Evolutionary conservation across 2,888 invertebrate species (phyloP).

Genomic region (Morpho deidamia): DNA sequence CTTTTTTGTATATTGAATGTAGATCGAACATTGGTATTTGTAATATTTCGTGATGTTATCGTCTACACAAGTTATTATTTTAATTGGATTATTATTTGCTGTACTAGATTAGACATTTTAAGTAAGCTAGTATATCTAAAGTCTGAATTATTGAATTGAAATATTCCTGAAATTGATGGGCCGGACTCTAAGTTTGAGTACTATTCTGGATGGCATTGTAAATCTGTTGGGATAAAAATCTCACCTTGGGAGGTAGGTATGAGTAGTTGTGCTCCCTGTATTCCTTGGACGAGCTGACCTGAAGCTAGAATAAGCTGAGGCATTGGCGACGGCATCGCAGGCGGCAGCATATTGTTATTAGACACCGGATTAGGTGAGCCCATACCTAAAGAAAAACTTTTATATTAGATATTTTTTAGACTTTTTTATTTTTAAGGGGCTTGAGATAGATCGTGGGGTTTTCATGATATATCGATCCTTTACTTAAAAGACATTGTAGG

Average conservation of each 20-base stretch:
- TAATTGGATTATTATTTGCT: not conserved
- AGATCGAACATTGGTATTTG: not conserved
- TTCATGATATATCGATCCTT: too few relatives aligned
- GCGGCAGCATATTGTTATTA: slow-evolving; percentile 78
- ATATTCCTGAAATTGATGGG: too few relatives aligned
- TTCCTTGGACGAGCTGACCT: slow-evolving; percentile 94
- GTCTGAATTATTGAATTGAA: too few relatives aligned
- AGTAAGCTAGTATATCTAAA: too few relatives aligned
- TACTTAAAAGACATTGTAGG: too few relatives aligned
- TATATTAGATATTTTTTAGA: not conserved
- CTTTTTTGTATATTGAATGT: not conserved
- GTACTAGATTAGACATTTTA: too few relatives aligned
- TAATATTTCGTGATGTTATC: not conserved
- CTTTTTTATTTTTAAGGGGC: too few relatives aligned
- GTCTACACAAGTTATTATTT: not conserved
- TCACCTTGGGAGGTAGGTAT: slow-evolving; percentile 97
- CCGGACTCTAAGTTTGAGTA: too few relatives aligned
- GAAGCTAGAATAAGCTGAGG: slow-evolving; percentile 95
- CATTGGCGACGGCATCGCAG: slow-evolving; percentile 85
- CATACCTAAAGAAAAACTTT: slow-evolving; percentile 45
- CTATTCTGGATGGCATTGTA: too few relatives aligned
- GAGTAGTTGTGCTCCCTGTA: slow-evolving; percentile 94
- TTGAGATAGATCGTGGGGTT: too few relatives aligned
- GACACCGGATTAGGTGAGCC: slow-evolving; percentile 66
- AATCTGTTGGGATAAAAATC: not conserved